Percentiles rank a stretch among this genome's conserved stretches.
Conservation (phyloP, 2,888 invertebrate genomes). For the Gnatocerus cornutus region DNA sequence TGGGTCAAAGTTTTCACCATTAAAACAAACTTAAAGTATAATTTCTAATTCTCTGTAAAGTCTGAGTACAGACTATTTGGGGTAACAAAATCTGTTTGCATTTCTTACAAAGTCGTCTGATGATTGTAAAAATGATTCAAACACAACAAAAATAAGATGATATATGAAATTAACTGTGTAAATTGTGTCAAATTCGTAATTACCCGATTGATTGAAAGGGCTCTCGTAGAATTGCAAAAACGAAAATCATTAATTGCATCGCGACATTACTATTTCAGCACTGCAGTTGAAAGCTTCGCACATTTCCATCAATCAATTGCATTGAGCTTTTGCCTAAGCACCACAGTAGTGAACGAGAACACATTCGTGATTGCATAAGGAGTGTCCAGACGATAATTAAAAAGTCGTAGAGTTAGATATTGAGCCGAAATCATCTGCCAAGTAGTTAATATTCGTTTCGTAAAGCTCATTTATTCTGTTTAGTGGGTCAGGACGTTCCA, state of each 20-base stretch:
- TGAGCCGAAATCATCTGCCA: conserved; percentile 21
- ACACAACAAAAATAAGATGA: no score
- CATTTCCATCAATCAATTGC: conserved; percentile 13
- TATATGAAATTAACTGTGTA: no score
- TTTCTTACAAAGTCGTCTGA: no score
- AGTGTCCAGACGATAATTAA: conserved; percentile 6
- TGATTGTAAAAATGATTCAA: no score
- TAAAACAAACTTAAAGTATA: no score
- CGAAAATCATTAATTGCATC: neutral
- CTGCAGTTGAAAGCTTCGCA: conserved; percentile 13
- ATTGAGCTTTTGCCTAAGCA: conserved; percentile 19
- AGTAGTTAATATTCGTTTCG: conserved; percentile 30
- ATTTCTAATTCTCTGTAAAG: no score
- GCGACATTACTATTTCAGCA: conserved; percentile 6
- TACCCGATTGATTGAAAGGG: neutral
- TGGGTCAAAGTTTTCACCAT: no score
- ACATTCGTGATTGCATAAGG: conserved; percentile 1
- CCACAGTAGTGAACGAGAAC: conserved; percentile 13
- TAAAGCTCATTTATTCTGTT: conserved; percentile 1
- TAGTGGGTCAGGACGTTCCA: conserved; percentile 26
- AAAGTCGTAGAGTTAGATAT: conserved; percentile 16
- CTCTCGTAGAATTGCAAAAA: neutral
- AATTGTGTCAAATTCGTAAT: neutral
- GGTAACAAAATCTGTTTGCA: no score
- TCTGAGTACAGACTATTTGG: no score